Percentiles rank a stretch among this genome's conserved stretches.
Conservation (phyloP, 2,113 vertebrate species). For the Lamprotornis superbus region DNA sequence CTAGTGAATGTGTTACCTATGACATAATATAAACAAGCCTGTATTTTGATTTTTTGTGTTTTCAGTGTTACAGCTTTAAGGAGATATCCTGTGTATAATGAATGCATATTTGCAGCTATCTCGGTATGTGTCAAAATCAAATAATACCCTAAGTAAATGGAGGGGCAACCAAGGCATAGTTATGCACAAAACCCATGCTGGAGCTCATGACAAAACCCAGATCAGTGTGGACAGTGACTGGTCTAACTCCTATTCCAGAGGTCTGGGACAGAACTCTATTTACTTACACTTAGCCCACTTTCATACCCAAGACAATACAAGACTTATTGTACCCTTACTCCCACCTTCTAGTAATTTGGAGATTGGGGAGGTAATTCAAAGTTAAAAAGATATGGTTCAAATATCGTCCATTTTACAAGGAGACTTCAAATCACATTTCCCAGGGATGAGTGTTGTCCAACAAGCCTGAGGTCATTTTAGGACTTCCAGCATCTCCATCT, state of each 20-base stretch:
- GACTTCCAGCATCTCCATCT: not conserved
- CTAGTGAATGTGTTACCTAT: not conserved
- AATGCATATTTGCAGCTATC: not conserved
- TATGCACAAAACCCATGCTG: not conserved
- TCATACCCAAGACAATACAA: not conserved
- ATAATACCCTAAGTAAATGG: not conserved
- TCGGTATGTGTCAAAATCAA: not conserved
- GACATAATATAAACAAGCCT: not conserved
- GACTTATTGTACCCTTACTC: not conserved
- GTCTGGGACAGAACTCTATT: not conserved
- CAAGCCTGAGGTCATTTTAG: not conserved
- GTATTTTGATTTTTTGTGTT: not conserved
- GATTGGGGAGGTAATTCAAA: not conserved
- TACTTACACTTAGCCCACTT: not conserved
- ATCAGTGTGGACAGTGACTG: not conserved
- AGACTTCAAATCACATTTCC: not conserved
- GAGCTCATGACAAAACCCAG: not conserved
- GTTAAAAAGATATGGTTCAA: not conserved
- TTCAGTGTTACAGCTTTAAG: not conserved
- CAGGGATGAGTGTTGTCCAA: not conserved
- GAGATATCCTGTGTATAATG: not conserved
- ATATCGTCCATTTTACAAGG: not conserved
- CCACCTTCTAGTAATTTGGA: not conserved
- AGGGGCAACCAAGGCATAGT: not conserved
- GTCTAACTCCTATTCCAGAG: not conserved